phyloP scores from a whole-genome alignment of 2,113 vertebrate genomes.

The Laticauda laticaudata region DNA sequence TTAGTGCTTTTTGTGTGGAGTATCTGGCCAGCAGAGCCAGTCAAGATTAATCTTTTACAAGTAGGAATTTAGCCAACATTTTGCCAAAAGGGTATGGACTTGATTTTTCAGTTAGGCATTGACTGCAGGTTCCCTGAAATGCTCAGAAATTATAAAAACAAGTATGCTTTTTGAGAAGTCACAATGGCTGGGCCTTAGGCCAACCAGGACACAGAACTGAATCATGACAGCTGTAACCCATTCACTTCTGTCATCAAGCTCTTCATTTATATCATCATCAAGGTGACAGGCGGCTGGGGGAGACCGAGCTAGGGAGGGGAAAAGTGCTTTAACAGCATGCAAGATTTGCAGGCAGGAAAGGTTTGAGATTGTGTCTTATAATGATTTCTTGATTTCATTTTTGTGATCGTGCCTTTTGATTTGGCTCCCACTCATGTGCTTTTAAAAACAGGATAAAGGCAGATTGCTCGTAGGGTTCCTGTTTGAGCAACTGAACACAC shows the following conservation, averaged over 20 bases:
- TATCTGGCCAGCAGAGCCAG: background rate
- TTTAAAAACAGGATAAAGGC: background rate
- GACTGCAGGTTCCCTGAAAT: background rate
- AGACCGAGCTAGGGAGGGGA: background rate
- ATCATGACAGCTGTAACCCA: background rate
- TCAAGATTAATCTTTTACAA: too few species aligned
- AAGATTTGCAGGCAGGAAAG: too few species aligned
- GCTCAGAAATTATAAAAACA: background rate
- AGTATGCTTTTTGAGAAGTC: background rate
- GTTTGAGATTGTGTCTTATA: background rate
- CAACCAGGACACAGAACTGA: background rate
- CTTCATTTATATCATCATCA: background rate
- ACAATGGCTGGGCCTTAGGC: background rate
- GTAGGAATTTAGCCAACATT: background rate
- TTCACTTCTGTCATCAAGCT: background rate
- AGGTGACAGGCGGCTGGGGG: background rate
- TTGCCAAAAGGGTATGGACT: background rate
- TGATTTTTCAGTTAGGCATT: background rate
- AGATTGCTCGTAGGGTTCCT: conserved; percentile 24
- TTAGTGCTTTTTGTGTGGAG: background rate
- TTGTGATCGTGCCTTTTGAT: background rate
- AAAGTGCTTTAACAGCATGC: background rate
- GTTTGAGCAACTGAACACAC: background rate
- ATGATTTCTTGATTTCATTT: conserved; percentile 21
- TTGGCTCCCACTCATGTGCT: background rate